Conservation (phyloP, 2,113 vertebrate genomes). For the Cyphotilapia sp. region DNA sequence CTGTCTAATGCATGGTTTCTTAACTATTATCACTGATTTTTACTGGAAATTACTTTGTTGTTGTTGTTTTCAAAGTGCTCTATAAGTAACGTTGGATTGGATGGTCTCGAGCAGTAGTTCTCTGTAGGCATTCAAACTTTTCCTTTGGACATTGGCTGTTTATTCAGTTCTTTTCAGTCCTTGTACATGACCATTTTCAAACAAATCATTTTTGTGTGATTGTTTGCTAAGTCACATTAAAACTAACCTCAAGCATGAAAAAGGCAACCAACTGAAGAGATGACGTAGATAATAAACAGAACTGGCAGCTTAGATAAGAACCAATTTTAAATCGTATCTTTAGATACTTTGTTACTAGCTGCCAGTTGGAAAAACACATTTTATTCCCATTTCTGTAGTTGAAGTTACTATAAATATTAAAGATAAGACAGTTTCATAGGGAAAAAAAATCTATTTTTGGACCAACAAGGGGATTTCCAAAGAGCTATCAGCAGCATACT, state of each 20-base stretch:
- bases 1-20: not conserved
- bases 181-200: not conserved
- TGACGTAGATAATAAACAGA: not conserved
- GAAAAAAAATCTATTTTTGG: fast-evolving
- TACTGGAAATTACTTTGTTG: not conserved
- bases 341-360: not conserved
- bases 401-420: not conserved
- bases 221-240: not conserved
- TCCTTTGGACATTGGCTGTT: not conserved
- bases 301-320: not conserved
- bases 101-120: not conserved
- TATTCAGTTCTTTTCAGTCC: not conserved
- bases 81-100: not conserved
- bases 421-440: not conserved
- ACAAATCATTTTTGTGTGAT: not conserved
- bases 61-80: not conserved
- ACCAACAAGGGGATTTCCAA: not conserved
- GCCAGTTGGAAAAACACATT: not conserved
- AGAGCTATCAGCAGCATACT: not conserved
- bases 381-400: not conserved
- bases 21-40: not conserved
- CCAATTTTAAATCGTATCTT: not conserved
- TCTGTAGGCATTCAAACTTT: not conserved
- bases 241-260: not conserved
- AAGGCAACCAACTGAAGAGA: not conserved